A percentile compares a stretch with the other conserved stretches of the same genome.
Evolutionary conservation across 1,140 invertebrate genomes (phyloP).

Genomic region (Cataglyphis hispanica): DNA sequence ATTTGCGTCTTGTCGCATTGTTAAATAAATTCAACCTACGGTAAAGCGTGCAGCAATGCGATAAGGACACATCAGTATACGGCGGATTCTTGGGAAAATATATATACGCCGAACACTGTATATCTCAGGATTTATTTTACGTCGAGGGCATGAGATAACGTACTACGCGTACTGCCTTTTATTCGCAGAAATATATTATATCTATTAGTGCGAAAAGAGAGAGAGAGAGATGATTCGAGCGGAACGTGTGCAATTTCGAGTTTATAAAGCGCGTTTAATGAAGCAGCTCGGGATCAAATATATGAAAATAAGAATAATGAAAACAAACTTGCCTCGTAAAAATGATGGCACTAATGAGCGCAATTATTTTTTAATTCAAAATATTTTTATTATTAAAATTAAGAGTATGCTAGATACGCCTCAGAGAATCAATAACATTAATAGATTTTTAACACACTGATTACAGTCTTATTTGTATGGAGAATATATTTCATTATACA

Average conservation of each 20-base stretch:
- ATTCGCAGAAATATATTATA: constrained; percentile 52
- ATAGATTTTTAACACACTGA: neutral
- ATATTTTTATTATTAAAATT: neutral
- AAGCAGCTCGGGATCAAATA: neutral
- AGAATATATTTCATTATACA: neutral
- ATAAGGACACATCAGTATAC: constrained; percentile 57
- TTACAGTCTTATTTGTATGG: neutral
- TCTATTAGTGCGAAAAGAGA: neutral
- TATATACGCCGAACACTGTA: constrained; percentile 42
- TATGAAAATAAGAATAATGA: neutral
- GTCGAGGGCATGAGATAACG: constrained; percentile 55
- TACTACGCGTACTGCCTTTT: constrained; percentile 20
- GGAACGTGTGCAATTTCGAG: constrained; percentile 25
- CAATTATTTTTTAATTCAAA: neutral
- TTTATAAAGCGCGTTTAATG: constrained; percentile 30
- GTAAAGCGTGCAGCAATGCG: constrained; percentile 40
- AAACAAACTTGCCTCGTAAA: neutral
- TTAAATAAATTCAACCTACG: constrained; percentile 50
- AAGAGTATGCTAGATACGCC: neutral
- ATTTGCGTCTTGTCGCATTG: constrained; percentile 45
- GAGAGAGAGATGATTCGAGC: neutral
- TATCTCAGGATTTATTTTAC: constrained; percentile 60
- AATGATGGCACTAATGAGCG: neutral
- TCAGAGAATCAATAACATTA: neutral
- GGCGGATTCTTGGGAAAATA: constrained; percentile 54